Evolutionary conservation across 2,888 invertebrate species (phyloP), one percentile per base, ranked within the genome.

Genomic region (Rhagonycha lutea): DNA sequence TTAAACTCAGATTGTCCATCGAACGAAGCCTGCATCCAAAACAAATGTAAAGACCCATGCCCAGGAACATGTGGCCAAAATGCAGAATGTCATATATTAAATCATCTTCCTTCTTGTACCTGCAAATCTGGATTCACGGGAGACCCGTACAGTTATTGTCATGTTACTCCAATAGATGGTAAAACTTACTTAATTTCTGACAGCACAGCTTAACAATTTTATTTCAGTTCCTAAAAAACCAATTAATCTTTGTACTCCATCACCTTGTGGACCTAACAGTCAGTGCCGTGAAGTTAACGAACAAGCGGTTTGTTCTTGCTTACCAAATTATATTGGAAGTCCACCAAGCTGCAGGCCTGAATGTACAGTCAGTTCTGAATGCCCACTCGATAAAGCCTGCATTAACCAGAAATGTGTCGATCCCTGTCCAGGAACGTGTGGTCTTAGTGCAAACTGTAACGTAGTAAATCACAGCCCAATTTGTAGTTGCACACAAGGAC

Each of bases 41-140:
- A 92, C 80, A 94, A 93, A 88, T 95, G 95, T 84, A 89, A 90
- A 82, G 93, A 95, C 88, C 95, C 95, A 14, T 95, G 95, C 82
- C 93, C 93, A 3, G 95, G 94, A 80, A 92, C 92, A 62, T 95
- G 95, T 85, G 95, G 94, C 7, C 90, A 91, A 79, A 93, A 94
- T 83, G 93, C 94, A 61, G 88, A 91, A 69, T 94, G 94, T 83
- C 91, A 92, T 87, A 94, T 94, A 23, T 89, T 93, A 12, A 94
- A 94, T 82, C 93, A 94, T 87, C 84, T 94, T 82, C 92, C 94
- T 74, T 89, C 90, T 28, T 93, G 95, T 84, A 92, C 89, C 76
- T 96, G 95, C 84, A 87, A 90, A n/a, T 86, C 89, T 75, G 94
- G 94, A 29, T 95, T 92, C 85, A 92, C 92, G 11, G 95, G 96